Conservation (phyloP, 1,140 invertebrate genomes). For the Coelopa frigida region DNA sequence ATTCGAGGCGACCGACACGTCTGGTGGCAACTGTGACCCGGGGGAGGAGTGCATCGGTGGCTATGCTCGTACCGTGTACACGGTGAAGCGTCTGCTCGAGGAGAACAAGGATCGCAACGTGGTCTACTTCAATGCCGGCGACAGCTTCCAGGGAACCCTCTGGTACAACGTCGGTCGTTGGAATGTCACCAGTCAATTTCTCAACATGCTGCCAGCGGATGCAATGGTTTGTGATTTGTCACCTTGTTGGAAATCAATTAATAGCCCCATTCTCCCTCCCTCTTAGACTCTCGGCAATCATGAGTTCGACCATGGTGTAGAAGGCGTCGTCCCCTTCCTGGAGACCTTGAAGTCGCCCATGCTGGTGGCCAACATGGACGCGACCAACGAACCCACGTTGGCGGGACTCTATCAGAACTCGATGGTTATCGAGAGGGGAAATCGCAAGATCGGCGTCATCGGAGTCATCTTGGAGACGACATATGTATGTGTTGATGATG, state of each 20-base stretch:
- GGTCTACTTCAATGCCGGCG: slow-evolving; percentile 73
- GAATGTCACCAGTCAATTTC: slow-evolving; percentile 65
- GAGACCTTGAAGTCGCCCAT: slow-evolving; percentile 56
- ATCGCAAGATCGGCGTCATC: slow-evolving; percentile 69
- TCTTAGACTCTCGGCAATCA: slow-evolving; percentile 77
- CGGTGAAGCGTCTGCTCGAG: slow-evolving; percentile 48
- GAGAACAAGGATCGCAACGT: slow-evolving; percentile 54
- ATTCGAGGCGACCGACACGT: slow-evolving; percentile 61
- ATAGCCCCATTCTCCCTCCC: slow-evolving; percentile 15
- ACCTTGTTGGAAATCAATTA: neutral
- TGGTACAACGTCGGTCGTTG: slow-evolving; percentile 75
- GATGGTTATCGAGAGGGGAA: slow-evolving; percentile 51
- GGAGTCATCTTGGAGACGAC: slow-evolving; percentile 68
- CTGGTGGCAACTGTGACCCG: slow-evolving; percentile 54
- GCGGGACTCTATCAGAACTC: slow-evolving; percentile 55
- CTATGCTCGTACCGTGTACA: slow-evolving; percentile 58
- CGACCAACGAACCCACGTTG: slow-evolving; percentile 59
- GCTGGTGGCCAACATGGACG: slow-evolving; percentile 71
- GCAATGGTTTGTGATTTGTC: slow-evolving; percentile 58
- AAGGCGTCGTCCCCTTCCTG: slow-evolving; percentile 67
- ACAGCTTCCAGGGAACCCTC: slow-evolving; percentile 78
- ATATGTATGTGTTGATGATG: slow-evolving; percentile 53
- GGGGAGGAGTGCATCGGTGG: slow-evolving; percentile 60
- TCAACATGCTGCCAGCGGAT: slow-evolving; percentile 69
- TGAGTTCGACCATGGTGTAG: slow-evolving; percentile 76